Percentiles rank a stretch among this genome's conserved stretches.
Conservation (phyloP, 2,113 vertebrate genomes). For the Urocynchramus pylzowi region DNA sequence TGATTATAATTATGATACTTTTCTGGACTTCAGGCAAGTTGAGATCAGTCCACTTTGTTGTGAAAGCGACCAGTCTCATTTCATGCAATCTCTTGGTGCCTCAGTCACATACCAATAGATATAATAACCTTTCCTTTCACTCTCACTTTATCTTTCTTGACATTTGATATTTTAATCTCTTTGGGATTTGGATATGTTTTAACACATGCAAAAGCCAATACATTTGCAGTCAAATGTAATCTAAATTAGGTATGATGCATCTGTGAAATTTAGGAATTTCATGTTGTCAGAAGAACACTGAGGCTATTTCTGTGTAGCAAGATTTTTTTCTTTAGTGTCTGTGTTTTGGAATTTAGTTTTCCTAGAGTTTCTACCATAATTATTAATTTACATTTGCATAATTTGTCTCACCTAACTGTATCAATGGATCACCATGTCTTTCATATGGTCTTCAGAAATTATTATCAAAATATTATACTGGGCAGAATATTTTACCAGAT, state of each 20-base stretch:
- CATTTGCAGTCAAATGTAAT: not conserved
- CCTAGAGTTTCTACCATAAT: not conserved
- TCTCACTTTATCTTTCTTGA: not conserved
- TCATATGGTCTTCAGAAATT: not conserved
- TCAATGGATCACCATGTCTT: not conserved
- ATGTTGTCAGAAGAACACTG: not conserved
- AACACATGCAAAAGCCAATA: not conserved
- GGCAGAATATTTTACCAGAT: not conserved
- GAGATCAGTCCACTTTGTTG: not conserved
- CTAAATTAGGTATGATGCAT: not conserved
- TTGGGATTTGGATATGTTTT: not conserved
- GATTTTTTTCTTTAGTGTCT: not conserved
- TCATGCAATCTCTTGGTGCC: not conserved
- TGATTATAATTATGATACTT: not conserved
- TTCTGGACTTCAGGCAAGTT: not conserved
- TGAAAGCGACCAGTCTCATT: not conserved
- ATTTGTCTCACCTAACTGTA: not conserved
- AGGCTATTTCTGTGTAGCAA: not conserved
- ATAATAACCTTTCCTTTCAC: not conserved
- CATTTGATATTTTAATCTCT: not conserved
- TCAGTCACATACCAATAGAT: not conserved
- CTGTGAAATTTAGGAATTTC: not conserved
- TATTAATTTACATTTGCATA: not conserved
- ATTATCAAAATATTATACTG: not conserved
- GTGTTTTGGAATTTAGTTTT: not conserved